Evolutionary conservation across 2,888 invertebrate genomes (phyloP).

Genomic region (Hypsopygia costalis): DNA sequence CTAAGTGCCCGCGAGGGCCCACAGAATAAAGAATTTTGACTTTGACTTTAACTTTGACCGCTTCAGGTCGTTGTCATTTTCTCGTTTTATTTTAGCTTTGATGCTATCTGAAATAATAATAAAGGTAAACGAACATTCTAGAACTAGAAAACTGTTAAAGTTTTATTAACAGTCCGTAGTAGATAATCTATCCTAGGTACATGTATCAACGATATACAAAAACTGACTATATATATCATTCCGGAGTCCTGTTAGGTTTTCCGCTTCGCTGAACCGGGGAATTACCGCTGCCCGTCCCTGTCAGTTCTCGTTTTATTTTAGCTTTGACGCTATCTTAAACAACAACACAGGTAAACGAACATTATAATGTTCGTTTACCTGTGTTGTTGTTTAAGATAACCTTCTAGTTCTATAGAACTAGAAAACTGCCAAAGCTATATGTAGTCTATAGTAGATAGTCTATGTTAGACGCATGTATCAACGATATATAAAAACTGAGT

Average conservation of each 20-base stretch:
- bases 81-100: too few relatives aligned
- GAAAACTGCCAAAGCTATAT: neutral
- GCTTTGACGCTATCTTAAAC: too few relatives aligned
- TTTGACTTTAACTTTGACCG: too few relatives aligned
- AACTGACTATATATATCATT: constrained; percentile 20
- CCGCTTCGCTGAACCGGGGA: constrained; percentile 45
- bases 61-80: too few relatives aligned
- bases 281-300: constrained; percentile 34
- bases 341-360: too few relatives aligned
- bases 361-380: too few relatives aligned
- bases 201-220: constrained; percentile 13
- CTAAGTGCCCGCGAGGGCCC: too few relatives aligned
- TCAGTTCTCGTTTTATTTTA: constrained; percentile 34
- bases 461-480: constrained; percentile 4
- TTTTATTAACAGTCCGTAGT: neutral
- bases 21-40: too few relatives aligned
- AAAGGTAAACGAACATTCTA: too few relatives aligned
- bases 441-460: neutral
- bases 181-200: neutral
- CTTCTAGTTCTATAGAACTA: too few relatives aligned
- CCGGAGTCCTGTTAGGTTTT: constrained; percentile 30
- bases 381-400: too few relatives aligned
- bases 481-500: constrained; percentile 13
- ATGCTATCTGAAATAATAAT: too few relatives aligned
- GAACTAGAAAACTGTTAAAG: neutral